A percentile compares a stretch with the other conserved stretches of the same genome.
These are phyloP conservation scores for Cryptomyrus ogoouensis DNA, from an alignment of 2,113 vertebrate species.

Conservation along the genomic window DNA sequence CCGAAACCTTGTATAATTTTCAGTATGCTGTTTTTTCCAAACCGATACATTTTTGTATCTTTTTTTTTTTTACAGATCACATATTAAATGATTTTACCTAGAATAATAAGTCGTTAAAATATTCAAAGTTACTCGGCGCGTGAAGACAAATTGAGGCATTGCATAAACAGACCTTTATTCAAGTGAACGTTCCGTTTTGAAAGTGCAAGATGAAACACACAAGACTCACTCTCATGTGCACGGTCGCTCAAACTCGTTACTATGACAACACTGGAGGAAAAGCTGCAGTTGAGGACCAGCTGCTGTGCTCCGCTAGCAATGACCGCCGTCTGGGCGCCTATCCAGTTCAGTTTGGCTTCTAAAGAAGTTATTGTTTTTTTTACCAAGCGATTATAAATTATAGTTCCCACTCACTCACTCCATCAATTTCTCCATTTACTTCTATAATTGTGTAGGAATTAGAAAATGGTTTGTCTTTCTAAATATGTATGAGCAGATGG, in stretches of 20 bases:
- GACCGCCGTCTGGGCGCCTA: neutral
- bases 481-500: conserved; percentile 8
- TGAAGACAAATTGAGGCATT: neutral
- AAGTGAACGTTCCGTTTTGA: neutral
- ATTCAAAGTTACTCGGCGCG: neutral
- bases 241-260: neutral
- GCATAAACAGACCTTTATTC: conserved; percentile 12
- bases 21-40: neutral
- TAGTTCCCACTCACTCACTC: neutral
- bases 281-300: conserved; percentile 5
- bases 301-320: neutral
- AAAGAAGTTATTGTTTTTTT: neutral
- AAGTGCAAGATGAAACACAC: conserved; percentile 4
- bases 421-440: neutral
- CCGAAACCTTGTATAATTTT: neutral
- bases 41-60: neutral
- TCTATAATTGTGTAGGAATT: neutral
- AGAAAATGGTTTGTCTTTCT: neutral
- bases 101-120: neutral
- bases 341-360: neutral
- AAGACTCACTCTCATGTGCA: conserved; percentile 2
- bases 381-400: neutral
- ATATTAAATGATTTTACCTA: neutral
- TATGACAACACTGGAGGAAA: neutral
- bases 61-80: neutral